These are phyloP conservation scores for Entomobrya proxima DNA, from an alignment of 2,888 invertebrate genomes.

Conservation along the genomic window DNA sequence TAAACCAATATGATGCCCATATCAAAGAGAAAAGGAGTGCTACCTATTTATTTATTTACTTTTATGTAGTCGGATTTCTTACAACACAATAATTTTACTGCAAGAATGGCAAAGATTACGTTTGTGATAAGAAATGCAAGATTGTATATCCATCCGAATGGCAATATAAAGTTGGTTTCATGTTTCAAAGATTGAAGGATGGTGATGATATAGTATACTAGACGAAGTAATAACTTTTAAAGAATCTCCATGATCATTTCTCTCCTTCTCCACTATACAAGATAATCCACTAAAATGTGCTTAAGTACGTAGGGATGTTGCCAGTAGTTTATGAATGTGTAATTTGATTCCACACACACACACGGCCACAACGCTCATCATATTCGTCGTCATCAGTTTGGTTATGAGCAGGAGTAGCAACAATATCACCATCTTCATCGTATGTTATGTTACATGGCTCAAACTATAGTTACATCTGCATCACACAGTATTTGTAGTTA, in stretches of 20 bases:
- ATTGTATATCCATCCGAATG: neutral
- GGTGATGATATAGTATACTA: neutral
- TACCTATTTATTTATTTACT: neutral
- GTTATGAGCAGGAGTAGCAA: neutral
- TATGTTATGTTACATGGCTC: neutral
- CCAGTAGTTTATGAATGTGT: slow-evolving; percentile 42
- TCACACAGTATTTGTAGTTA: neutral
- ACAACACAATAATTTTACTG: neutral
- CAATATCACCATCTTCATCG: neutral
- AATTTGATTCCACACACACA: slow-evolving; percentile 29
- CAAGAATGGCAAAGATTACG: neutral
- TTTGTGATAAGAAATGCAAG: neutral
- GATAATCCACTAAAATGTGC: slow-evolving; percentile 14
- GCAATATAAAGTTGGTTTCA: slow-evolving; percentile 4
- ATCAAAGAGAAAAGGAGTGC: slow-evolving; percentile 7
- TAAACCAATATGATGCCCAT: neutral
- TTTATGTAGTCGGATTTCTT: no score
- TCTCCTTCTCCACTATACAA: neutral
- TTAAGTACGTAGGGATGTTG: slow-evolving; percentile 7
- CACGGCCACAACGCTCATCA: neutral
- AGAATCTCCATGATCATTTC: neutral
- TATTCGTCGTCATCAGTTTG: neutral
- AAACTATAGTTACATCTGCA: neutral
- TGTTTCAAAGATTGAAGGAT: slow-evolving; percentile 9
- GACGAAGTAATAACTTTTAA: neutral